phyloP scores from a whole-genome alignment of 2,797 vertebrate genomes.

The Synanceia verrucosa region DNA sequence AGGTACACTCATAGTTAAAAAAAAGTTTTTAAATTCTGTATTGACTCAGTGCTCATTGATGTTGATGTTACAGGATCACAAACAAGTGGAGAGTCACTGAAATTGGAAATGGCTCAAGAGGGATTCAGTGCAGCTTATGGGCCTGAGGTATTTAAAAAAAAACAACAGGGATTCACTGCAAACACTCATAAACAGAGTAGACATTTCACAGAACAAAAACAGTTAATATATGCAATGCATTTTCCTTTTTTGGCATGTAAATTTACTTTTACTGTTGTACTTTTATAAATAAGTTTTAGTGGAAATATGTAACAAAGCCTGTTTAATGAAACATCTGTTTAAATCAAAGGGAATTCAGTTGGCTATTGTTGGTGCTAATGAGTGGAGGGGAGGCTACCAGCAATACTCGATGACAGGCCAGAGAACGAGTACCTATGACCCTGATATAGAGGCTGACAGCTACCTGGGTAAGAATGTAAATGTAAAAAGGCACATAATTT shows the following conservation, averaged over 20 bases:
- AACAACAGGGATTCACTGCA: neutral
- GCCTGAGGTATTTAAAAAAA: conserved; percentile 39
- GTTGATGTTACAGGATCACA: conserved; percentile 70
- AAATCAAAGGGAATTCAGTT: conserved; percentile 50
- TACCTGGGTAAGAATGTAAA: conserved; percentile 73
- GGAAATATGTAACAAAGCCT: neutral
- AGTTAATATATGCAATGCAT: neutral
- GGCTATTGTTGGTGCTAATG: conserved; percentile 72
- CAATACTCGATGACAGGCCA: accelerated
- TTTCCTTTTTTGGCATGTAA: neutral
- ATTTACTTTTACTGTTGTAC: neutral
- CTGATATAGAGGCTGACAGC: conserved; percentile 55
- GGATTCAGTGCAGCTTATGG: conserved; percentile 74
- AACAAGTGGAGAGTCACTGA: conserved; percentile 61
- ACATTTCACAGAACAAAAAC: neutral
- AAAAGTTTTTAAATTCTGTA: too few species aligned
- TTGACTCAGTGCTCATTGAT: neutral
- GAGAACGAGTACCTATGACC: neutral
- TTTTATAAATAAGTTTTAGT: neutral
- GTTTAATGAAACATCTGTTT: neutral
- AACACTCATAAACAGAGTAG: neutral
- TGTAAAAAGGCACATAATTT: neutral
- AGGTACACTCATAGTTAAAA: too few species aligned
- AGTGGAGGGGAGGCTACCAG: conserved; percentile 77
- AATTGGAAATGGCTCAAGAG: conserved; percentile 80